Percentiles rank a stretch among this genome's conserved stretches.
phyloP scores from a whole-genome alignment of 2,888 invertebrate species.

The Antheraea assamensis region DNA sequence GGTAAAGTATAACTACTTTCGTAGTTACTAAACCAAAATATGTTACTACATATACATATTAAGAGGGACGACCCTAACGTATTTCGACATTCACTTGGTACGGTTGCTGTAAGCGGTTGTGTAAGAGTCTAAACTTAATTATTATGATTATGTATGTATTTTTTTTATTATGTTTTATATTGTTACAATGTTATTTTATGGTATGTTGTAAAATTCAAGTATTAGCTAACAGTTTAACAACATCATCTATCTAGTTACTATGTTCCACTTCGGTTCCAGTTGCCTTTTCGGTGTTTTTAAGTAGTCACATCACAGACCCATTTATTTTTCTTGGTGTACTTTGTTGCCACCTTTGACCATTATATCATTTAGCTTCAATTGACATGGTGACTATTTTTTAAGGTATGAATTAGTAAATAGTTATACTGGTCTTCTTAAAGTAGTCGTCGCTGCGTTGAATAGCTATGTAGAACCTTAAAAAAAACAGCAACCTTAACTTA shows the following conservation, averaged over 20 bases:
- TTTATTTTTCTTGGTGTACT: too few relatives aligned
- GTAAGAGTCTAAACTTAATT: conserved; percentile 9
- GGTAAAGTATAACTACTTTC: neutral
- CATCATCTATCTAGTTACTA: neutral
- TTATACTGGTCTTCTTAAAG: too few relatives aligned
- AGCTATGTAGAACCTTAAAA: too few relatives aligned
- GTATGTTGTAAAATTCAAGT: conserved; percentile 1
- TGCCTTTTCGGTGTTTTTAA: too few relatives aligned
- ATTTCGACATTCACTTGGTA: conserved; percentile 9
- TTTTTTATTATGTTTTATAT: neutral
- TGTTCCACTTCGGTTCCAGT: neutral
- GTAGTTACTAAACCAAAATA: neutral
- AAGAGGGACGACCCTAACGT: neutral
- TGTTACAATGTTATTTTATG: neutral
- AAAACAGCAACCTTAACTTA: too few relatives aligned
- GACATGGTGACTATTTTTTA: too few relatives aligned
- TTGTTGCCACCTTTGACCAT: too few relatives aligned
- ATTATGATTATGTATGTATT: conserved; percentile 5
- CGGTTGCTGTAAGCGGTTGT: neutral
- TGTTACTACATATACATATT: neutral
- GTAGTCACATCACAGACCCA: too few relatives aligned
- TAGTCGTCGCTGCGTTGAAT: too few relatives aligned
- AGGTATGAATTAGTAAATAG: too few relatives aligned
- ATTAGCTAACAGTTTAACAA: neutral
- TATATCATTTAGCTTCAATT: too few relatives aligned